Conservation (phyloP, 2,113 vertebrate species). For the Phyllostomus discolor region DNA sequence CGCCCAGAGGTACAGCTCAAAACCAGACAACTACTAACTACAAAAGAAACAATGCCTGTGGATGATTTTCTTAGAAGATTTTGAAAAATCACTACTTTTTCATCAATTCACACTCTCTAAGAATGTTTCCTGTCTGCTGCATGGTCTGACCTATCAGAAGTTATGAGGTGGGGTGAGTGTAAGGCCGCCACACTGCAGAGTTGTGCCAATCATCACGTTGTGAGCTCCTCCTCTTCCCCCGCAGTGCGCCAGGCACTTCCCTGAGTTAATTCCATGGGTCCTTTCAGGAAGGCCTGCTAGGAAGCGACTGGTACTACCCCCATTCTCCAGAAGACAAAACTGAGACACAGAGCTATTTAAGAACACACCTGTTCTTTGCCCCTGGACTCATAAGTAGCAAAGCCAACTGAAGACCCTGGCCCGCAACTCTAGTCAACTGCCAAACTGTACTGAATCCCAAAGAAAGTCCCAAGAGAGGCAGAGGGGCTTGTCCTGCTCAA, state of each 20-base stretch:
- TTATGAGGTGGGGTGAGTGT: background rate
- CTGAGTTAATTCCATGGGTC: background rate
- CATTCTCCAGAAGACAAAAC: background rate
- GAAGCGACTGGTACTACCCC: background rate
- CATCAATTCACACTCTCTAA: constrained; percentile 36
- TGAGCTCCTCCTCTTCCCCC: background rate
- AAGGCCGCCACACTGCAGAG: background rate
- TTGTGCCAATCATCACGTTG: background rate
- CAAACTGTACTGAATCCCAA: background rate
- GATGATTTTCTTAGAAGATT: constrained; percentile 1
- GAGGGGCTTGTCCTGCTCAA: background rate
- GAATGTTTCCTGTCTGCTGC: constrained; percentile 32
- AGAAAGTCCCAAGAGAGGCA: background rate
- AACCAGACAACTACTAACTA: background rate
- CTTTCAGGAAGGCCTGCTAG: background rate
- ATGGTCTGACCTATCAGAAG: background rate
- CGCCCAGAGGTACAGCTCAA: background rate
- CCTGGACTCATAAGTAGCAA: background rate
- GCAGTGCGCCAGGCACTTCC: background rate
- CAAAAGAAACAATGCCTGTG: background rate
- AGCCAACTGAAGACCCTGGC: background rate
- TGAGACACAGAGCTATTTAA: background rate
- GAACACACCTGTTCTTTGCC: background rate
- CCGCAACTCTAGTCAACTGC: background rate
- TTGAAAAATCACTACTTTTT: constrained; percentile 3